phyloP scores from a whole-genome alignment of 2,113 vertebrate species.

The Nipponia nippon region DNA sequence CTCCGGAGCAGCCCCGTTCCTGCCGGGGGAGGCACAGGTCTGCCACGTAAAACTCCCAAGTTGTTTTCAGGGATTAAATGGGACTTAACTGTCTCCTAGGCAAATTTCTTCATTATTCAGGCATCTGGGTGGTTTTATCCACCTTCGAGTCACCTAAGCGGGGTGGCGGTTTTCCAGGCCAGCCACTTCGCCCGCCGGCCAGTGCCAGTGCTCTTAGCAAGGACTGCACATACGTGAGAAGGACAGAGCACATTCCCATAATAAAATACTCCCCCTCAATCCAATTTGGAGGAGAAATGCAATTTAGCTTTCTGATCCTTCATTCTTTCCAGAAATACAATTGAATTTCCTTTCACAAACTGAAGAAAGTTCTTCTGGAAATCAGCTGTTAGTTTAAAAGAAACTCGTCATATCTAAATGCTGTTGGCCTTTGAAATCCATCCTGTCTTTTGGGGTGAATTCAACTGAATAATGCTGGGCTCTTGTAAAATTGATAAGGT shows the following conservation, averaged over 20 bases:
- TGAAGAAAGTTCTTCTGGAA: neutral
- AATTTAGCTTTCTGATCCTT: neutral
- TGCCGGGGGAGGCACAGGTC: accelerated
- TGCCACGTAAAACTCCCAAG: neutral
- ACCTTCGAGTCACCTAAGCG: neutral
- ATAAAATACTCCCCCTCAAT: neutral
- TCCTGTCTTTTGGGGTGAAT: neutral
- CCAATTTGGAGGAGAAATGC: neutral
- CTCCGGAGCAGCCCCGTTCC: neutral
- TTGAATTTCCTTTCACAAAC: neutral
- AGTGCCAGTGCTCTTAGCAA: neutral
- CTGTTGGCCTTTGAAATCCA: neutral
- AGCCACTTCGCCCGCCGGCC: accelerated
- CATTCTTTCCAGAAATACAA: neutral
- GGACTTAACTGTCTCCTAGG: neutral
- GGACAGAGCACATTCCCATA: neutral
- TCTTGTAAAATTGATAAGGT: neutral
- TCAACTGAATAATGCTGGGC: neutral
- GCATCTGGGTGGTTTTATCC: neutral
- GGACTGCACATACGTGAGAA: neutral
- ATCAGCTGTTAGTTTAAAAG: neutral
- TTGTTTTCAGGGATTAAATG: neutral
- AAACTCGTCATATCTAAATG: neutral
- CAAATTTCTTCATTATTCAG: neutral
- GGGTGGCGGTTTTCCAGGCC: neutral